These are phyloP conservation scores for Carollia perspicillata DNA, from an alignment of 2,113 vertebrate species.

Conservation along the genomic window DNA sequence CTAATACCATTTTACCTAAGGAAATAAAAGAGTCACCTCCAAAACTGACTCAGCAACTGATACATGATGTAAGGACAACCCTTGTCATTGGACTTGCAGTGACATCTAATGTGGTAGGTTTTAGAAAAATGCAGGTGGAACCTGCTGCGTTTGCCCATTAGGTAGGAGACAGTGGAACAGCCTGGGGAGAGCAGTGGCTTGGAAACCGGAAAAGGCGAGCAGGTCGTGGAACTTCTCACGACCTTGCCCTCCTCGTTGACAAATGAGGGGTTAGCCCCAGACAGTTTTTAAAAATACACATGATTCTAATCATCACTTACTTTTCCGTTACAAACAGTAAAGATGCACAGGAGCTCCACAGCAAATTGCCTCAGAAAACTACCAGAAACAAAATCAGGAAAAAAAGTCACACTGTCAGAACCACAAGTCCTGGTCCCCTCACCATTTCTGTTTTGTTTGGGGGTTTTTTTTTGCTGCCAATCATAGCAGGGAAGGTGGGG, in stretches of 20 bases:
- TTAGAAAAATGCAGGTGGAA: background rate
- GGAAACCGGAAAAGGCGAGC: background rate
- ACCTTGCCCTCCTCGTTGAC: background rate
- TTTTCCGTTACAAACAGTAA: background rate
- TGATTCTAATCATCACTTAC: background rate
- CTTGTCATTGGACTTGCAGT: background rate
- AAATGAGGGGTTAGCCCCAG: background rate
- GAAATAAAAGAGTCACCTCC: background rate
- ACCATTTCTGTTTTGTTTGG: background rate
- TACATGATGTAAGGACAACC: background rate
- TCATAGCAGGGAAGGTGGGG: too few relatives aligned
- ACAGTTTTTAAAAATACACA: background rate
- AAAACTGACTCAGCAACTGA: background rate
- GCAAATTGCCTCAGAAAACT: background rate
- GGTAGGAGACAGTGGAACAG: background rate
- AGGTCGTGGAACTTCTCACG: background rate
- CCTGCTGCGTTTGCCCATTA: background rate
- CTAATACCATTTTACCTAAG: background rate
- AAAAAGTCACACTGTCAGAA: background rate
- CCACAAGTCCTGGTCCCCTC: background rate
- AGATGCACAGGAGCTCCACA: background rate
- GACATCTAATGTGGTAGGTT: background rate
- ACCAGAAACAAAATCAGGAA: slow-evolving; percentile 1
- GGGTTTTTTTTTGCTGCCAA: background rate
- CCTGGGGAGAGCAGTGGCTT: background rate